Conservation (phyloP, 2,888 invertebrate species). For the Heliconius hortense region DNA sequence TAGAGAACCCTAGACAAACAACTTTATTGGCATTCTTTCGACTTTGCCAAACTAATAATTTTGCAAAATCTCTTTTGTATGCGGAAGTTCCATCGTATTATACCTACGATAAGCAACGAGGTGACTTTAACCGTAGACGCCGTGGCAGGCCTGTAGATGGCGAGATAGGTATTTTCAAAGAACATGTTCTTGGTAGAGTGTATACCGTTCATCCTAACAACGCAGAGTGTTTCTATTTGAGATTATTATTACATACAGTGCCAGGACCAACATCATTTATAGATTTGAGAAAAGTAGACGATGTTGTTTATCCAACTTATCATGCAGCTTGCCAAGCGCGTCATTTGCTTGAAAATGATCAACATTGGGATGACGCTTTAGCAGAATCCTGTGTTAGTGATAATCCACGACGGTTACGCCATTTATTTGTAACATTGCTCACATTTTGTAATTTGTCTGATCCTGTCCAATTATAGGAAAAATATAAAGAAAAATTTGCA, state of each 20-base stretch:
- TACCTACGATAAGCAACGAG: too few species aligned
- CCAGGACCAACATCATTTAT: neutral
- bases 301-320: conserved; percentile 12
- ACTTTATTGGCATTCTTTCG: conserved; percentile 45
- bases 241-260: conserved; percentile 29
- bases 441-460: too few species aligned
- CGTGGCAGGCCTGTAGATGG: neutral
- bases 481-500: conserved; percentile 42
- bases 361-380: too few species aligned
- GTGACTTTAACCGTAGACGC: too few species aligned
- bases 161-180: conserved; percentile 37
- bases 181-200: conserved; percentile 42
- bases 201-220: conserved; percentile 42
- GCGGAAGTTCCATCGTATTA: conserved; percentile 42
- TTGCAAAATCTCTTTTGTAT: conserved; percentile 29
- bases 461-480: conserved; percentile 9
- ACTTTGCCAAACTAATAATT: conserved; percentile 25
- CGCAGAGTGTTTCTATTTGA: conserved; percentile 41
- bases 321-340: conserved; percentile 38
- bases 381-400: too few species aligned
- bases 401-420: too few species aligned
- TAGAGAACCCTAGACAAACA: conserved; percentile 36
- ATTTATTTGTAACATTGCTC: too few species aligned
- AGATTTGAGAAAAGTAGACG: neutral
- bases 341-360: conserved; percentile 48